Conservation (phyloP, 2,888 invertebrate genomes). For the Pammene aurita region DNA sequence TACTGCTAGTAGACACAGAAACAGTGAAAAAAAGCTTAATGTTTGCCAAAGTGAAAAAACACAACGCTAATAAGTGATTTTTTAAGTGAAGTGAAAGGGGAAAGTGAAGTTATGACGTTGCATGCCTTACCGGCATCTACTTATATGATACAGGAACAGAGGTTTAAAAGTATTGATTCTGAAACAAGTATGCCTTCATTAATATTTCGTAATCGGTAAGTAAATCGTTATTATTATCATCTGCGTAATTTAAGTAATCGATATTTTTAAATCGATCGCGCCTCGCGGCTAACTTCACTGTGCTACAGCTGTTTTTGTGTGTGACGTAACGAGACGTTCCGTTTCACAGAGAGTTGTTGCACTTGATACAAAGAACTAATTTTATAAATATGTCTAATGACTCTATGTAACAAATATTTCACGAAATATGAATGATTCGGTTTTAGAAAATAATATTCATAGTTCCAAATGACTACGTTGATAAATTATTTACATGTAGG, state of each 20-base stretch:
- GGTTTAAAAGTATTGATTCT: constrained; percentile 75
- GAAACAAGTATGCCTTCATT: constrained; percentile 83
- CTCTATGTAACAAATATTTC: no score
- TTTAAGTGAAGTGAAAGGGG: constrained; percentile 62
- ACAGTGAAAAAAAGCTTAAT: constrained; percentile 57
- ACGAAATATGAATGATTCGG: no score
- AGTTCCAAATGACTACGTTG: no score
- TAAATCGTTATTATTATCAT: constrained; percentile 51
- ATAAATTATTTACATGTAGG: no score
- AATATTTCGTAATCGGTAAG: constrained; percentile 86
- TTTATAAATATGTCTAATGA: no score
- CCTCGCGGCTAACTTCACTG: constrained; percentile 54
- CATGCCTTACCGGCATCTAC: constrained; percentile 76
- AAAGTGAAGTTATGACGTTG: constrained; percentile 83
- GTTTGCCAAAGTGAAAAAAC: constrained; percentile 63
- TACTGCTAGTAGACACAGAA: constrained; percentile 54
- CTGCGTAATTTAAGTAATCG: constrained; percentile 58
- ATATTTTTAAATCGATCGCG: constrained; percentile 48
- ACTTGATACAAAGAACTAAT: background rate
- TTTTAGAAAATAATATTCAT: no score
- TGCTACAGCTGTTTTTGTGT: constrained; percentile 39
- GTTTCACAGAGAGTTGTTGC: constrained; percentile 15
- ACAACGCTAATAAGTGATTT: constrained; percentile 58
- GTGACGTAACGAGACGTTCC: constrained; percentile 34
- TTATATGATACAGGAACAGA: constrained; percentile 77